Base-by-base conservation (phyloP, 2,888 invertebrate genomes). In the Halocaridina rubra region DNA sequence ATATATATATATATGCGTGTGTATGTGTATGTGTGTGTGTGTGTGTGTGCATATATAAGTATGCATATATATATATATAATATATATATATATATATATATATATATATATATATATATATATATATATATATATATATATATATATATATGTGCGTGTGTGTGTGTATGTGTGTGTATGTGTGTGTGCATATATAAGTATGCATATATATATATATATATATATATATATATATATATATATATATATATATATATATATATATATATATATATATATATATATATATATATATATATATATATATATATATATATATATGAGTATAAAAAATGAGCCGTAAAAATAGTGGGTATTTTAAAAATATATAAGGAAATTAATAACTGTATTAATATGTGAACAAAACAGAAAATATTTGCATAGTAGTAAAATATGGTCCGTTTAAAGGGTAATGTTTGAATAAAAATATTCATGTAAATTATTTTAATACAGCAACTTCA, bases 151-250 rank as follows among this genome's bases (percentile, higher is more conserved):
- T 64, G 13, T 64, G 16, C 19, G 16, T 53, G 16, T 53, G 3
- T 53, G 3, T 53, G 3, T 53, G 3, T 53, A 53, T 53, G 2
- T 53, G 19, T 53, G 19, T 3, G 19, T 53, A 53, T 53, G 19
- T 53, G 19, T 2, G 3, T 64, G 24, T 64, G 29, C 24, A 64
- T 64, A 29, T 64, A 64, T 64, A 64, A 22, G 24, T 64, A 67
- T 64, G 24, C 24, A 64, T 64, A 64, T 64, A 64, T 64, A 64
- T 64, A 67, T 64, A 64, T 64, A 64, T 64, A 64, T 64, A 64
- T 64, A 64, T 64, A 67, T 64, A 64, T 64, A 64, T 64, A 64
- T 64, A 64, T 64, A 64, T 64, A 64, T 64, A 67, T 64, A 64
- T 64, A 64, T 64, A 64, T 64, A 64, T 64, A 64, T 64, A 64